Percentiles rank a stretch among this genome's conserved stretches.
These are phyloP conservation scores for Drosophila merina DNA, from an alignment of 2,888 invertebrate genomes.

Conservation along the genomic window DNA sequence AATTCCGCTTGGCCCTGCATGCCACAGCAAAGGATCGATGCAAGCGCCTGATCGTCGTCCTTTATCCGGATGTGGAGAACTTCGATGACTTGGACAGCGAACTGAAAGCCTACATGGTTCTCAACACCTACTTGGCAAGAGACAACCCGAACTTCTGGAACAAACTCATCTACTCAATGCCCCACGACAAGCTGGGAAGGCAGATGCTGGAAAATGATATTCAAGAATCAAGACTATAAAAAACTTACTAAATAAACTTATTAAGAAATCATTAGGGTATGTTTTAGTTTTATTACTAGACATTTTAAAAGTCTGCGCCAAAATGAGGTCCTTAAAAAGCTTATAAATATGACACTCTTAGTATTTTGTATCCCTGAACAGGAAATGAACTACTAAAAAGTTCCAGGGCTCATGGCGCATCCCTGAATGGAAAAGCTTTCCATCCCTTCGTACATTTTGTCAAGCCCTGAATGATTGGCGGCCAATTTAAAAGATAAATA, in stretches of 20 bases:
- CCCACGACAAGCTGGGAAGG: conserved; percentile 26
- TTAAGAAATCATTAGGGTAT: no score
- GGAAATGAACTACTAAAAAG: not conserved
- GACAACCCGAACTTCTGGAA: conserved; percentile 43
- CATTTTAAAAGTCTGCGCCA: not conserved
- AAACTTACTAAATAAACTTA: not conserved
- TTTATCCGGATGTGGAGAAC: conserved; percentile 38
- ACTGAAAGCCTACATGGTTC: conserved; percentile 33
- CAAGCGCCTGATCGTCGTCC: conserved; percentile 43
- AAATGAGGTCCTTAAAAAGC: not conserved
- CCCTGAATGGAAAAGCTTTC: not conserved
- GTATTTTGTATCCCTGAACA: not conserved
- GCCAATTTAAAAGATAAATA: not conserved
- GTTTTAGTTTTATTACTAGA: no score
- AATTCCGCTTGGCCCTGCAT: conserved; percentile 41
- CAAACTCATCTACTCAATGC: conserved; percentile 41
- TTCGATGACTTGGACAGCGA: conserved; percentile 37
- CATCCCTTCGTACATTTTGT: not conserved
- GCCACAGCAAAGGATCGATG: conserved; percentile 30
- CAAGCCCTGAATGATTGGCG: not conserved
- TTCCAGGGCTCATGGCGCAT: not conserved
- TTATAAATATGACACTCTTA: not conserved
- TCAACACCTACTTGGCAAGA: conserved; percentile 39
- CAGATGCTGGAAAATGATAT: not conserved
- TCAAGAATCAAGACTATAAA: not conserved